Conservation (phyloP, 2,888 invertebrate genomes). For the Dryococelus australis region DNA sequence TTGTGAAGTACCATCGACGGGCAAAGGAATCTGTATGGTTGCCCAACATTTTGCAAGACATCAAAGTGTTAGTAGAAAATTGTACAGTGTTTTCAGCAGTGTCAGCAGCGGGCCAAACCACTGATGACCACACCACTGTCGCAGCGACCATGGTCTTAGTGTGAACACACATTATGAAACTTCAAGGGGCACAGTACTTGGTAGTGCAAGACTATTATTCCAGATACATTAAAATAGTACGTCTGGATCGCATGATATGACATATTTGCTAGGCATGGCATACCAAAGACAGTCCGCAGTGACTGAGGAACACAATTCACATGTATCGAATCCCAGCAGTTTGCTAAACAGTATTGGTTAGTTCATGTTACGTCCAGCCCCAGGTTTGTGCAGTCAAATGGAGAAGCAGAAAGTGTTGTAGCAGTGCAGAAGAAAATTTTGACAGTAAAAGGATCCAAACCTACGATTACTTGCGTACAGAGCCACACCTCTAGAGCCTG, state of each 20-base stretch:
- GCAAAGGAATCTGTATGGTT: not conserved
- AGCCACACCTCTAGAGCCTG: not conserved
- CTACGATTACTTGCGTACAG: not conserved
- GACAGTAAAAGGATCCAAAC: not conserved
- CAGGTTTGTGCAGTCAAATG: too few species aligned
- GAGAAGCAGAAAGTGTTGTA: not conserved
- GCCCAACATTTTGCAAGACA: not conserved
- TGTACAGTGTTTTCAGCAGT: not conserved
- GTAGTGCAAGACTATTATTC: not conserved
- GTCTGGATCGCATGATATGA: not conserved
- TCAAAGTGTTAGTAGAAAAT: not conserved
- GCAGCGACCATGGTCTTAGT: not conserved
- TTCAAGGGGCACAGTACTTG: not conserved
- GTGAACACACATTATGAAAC: not conserved
- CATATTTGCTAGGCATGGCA: not conserved
- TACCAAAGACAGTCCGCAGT: not conserved
- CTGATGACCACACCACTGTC: not conserved
- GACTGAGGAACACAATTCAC: not conserved
- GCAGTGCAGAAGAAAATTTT: not conserved
- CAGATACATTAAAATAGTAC: too few species aligned
- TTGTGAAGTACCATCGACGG: not conserved
- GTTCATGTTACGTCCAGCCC: too few species aligned
- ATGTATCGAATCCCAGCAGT: not conserved
- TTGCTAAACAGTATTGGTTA: too few species aligned
- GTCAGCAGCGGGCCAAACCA: not conserved